These are phyloP conservation scores for Orchesellides sinensis DNA, from an alignment of 2,888 invertebrate genomes.

Conservation along the genomic window DNA sequence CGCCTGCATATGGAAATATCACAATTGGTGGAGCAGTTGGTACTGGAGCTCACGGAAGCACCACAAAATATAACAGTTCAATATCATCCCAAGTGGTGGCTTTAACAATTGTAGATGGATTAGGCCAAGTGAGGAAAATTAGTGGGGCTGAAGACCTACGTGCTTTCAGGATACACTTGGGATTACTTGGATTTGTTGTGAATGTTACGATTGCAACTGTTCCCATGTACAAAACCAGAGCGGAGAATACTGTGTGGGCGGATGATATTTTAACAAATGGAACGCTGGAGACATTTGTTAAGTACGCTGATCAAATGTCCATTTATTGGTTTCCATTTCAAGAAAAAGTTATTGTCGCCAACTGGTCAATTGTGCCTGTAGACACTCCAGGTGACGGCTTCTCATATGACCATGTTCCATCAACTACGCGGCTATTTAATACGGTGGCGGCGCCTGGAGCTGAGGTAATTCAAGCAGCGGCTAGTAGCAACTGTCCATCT, in stretches of 20 bases:
- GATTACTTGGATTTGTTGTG: slow-evolving; percentile 38
- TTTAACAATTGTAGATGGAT: slow-evolving; percentile 40
- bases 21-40: slow-evolving; percentile 56
- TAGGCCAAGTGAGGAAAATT: slow-evolving; percentile 22
- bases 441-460: not conserved
- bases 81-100: slow-evolving; percentile 18
- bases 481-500: not conserved
- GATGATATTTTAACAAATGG: slow-evolving; percentile 42
- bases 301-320: not conserved
- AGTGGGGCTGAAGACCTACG: slow-evolving; percentile 6
- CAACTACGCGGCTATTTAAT: not conserved
- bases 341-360: slow-evolving; percentile 16
- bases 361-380: not conserved
- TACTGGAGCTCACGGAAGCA: slow-evolving; percentile 43
- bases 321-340: slow-evolving; percentile 49
- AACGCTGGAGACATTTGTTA: not conserved
- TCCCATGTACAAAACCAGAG: slow-evolving; percentile 44
- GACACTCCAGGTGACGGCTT: slow-evolving; percentile 1
- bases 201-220: slow-evolving; percentile 36
- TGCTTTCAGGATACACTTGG: slow-evolving; percentile 40
- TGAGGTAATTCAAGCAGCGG: slow-evolving; percentile 21
- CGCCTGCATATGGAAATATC: slow-evolving; percentile 39
- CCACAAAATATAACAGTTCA: slow-evolving; percentile 5
- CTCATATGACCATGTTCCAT: not conserved
- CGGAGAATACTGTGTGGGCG: not conserved